These are phyloP conservation scores for Meandrusa payeni DNA, from an alignment of 2,888 invertebrate genomes.

Conservation along the genomic window DNA sequence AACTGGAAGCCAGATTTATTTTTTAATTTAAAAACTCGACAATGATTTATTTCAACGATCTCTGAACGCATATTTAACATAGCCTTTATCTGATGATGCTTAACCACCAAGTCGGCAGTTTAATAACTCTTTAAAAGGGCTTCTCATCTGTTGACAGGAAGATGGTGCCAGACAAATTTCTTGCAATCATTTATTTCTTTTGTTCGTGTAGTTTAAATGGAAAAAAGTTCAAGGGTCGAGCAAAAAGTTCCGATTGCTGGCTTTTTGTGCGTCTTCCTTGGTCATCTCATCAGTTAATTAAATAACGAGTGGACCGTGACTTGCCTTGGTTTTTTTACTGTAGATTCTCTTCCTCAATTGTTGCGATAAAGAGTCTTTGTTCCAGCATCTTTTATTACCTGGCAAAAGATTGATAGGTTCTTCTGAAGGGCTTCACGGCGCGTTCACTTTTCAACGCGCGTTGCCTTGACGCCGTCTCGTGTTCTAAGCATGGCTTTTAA, in stretches of 20 bases:
- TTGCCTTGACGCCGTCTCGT: slow-evolving; percentile 11
- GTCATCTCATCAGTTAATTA: slow-evolving; percentile 26
- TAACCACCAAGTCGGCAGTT: slow-evolving; percentile 13
- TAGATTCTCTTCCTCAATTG: slow-evolving; percentile 26
- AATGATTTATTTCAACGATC: slow-evolving; percentile 16
- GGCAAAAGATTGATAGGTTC: slow-evolving; percentile 22
- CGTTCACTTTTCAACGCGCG: slow-evolving; percentile 10
- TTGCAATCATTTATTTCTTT: slow-evolving; percentile 22
- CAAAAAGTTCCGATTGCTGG: slow-evolving; percentile 22
- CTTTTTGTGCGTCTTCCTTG: slow-evolving; percentile 22
- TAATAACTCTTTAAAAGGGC: slow-evolving; percentile 20
- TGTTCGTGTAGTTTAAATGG: slow-evolving; percentile 13
- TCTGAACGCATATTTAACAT: slow-evolving; percentile 5
- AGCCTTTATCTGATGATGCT: slow-evolving; percentile 20
- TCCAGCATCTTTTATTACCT: slow-evolving; percentile 21
- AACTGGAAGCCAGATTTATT: slow-evolving; percentile 2
- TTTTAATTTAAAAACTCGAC: slow-evolving; percentile 10
- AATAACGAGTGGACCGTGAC: slow-evolving; percentile 24
- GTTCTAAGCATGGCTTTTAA: slow-evolving; percentile 4
- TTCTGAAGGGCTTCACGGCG: slow-evolving; percentile 10
- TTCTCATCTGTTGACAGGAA: slow-evolving; percentile 17
- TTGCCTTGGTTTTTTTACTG: slow-evolving; percentile 26
- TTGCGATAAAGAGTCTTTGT: slow-evolving; percentile 25
- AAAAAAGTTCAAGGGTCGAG: slow-evolving; percentile 24
- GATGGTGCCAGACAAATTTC: slow-evolving; percentile 19